Evolutionary conservation across 2,888 invertebrate genomes (phyloP).

Genomic region (Agapostemon virescens): DNA sequence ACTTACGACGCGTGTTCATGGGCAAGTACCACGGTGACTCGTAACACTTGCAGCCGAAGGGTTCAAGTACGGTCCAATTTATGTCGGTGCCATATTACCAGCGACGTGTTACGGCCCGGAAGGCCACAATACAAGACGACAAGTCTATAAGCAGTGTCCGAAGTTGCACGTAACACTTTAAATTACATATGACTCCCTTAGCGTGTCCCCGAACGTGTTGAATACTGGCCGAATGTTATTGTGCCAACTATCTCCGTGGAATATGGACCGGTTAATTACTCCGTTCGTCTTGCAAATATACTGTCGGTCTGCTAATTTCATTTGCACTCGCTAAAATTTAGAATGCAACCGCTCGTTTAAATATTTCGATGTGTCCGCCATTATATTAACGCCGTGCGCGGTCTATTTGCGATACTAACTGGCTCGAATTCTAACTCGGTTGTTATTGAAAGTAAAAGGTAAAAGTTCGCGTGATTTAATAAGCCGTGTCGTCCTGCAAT

Average conservation of each 20-base stretch:
- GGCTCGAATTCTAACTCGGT: too few species aligned
- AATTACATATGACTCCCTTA: conserved; percentile 47
- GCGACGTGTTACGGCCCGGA: conserved; percentile 54
- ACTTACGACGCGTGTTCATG: conserved; percentile 66
- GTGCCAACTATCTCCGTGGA: neutral
- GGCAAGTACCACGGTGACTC: conserved; percentile 55
- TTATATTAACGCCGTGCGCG: too few species aligned
- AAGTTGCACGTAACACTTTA: conserved; percentile 36
- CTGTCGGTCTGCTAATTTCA: neutral
- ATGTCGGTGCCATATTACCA: conserved; percentile 62
- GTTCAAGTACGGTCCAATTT: conserved; percentile 66
- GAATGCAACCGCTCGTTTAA: neutral
- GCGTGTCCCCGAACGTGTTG: neutral
- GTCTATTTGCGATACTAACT: too few species aligned
- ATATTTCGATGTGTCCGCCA: neutral
- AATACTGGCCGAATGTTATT: conserved; percentile 12
- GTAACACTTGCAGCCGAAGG: conserved; percentile 68
- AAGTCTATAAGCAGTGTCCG: conserved; percentile 53
- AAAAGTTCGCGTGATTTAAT: too few species aligned
- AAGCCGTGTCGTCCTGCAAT: too few species aligned
- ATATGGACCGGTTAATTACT: conserved; percentile 13
- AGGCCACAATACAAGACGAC: conserved; percentile 52
- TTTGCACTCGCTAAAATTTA: neutral
- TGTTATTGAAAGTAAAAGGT: too few species aligned
- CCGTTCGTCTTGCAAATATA: neutral